phyloP scores from a whole-genome alignment of 2,888 invertebrate genomes.

The Spodoptera exigua region DNA sequence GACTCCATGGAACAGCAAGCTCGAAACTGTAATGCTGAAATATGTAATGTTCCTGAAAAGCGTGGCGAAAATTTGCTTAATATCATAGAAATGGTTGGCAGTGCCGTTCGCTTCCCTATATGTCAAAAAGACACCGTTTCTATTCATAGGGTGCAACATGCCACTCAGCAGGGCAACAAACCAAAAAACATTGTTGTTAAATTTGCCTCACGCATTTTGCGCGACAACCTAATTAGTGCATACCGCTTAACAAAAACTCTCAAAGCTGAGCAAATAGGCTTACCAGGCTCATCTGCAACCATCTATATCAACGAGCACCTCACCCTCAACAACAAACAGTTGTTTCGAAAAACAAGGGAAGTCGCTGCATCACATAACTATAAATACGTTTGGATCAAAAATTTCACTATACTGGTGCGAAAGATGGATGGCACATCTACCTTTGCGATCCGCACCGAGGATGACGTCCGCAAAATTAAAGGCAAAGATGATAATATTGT shows the following conservation, averaged over 20 bases:
- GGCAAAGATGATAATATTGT: too few species aligned
- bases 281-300: background rate
- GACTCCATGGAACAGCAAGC: slow-evolving; percentile 13
- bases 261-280: slow-evolving; percentile 1
- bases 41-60: slow-evolving; percentile 12
- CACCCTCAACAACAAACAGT: slow-evolving; percentile 6
- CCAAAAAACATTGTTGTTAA: slow-evolving; percentile 12
- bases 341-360: slow-evolving; percentile 10
- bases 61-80: slow-evolving; percentile 10
- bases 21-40: slow-evolving; percentile 8
- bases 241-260: slow-evolving; percentile 2
- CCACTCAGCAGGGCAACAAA: background rate
- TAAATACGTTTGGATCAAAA: background rate
- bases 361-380: background rate
- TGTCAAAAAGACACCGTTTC: slow-evolving; percentile 11
- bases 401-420: slow-evolving; percentile 1
- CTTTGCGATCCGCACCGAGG: background rate
- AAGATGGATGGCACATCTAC: background rate
- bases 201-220: slow-evolving; percentile 2
- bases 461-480: too few species aligned
- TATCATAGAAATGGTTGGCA: slow-evolving; percentile 7
- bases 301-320: slow-evolving; percentile 11
- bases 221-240: slow-evolving; percentile 6
- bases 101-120: slow-evolving; percentile 1
- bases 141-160: slow-evolving; percentile 12